Evolutionary conservation across 2,888 invertebrate species (phyloP).

Genomic region (Orgyia antiqua): DNA sequence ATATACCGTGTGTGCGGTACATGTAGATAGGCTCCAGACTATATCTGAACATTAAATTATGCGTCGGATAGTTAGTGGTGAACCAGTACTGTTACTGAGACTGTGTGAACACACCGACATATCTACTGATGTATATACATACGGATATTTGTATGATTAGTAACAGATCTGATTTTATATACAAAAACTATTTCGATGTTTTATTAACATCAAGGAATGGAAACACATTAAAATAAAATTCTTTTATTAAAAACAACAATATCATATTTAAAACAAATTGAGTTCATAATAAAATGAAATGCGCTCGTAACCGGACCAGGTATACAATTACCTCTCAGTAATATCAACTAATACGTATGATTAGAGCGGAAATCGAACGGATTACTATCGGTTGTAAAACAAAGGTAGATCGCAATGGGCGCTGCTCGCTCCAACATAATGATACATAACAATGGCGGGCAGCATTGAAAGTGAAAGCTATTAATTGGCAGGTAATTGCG

Average conservation of each 20-base stretch:
- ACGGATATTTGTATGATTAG: too few relatives aligned
- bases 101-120: too few relatives aligned
- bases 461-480: conserved; percentile 35
- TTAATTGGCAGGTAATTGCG: conserved; percentile 55
- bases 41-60: conserved; percentile 18
- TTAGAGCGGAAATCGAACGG: conserved; percentile 11
- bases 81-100: conserved; percentile 12
- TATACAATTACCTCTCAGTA: background rate
- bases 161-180: too few relatives aligned
- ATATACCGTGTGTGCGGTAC: conserved; percentile 18
- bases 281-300: too few relatives aligned
- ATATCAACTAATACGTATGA: conserved; percentile 6
- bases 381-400: conserved; percentile 4
- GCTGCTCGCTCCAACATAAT: background rate
- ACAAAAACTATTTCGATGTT: too few relatives aligned
- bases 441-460: conserved; percentile 12
- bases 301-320: too few relatives aligned
- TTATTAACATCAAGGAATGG: too few relatives aligned
- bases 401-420: background rate
- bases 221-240: too few relatives aligned
- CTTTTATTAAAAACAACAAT: too few relatives aligned
- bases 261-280: too few relatives aligned
- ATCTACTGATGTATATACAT: too few relatives aligned
- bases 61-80: conserved; percentile 26
- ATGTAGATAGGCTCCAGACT: conserved; percentile 27